Evolutionary conservation across 2,888 invertebrate species (phyloP).

Genomic region (Ophonus ardosiacus): DNA sequence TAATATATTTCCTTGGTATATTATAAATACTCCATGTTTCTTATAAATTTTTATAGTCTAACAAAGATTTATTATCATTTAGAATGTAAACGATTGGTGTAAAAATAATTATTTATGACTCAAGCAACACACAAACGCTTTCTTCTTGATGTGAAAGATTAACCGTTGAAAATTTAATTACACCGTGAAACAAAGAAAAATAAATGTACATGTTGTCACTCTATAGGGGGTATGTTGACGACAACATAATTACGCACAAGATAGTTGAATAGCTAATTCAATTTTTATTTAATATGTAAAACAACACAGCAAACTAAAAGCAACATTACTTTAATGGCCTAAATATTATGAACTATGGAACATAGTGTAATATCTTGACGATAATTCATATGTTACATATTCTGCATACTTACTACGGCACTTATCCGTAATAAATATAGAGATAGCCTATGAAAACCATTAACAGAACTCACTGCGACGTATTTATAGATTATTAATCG

Average conservation of each 20-base stretch:
- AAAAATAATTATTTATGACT: conserved; percentile 18
- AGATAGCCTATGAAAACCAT: background rate
- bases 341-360: conserved; percentile 18
- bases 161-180: conserved; percentile 13
- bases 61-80: background rate
- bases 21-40: background rate
- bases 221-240: conserved; percentile 2
- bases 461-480: conserved; percentile 13
- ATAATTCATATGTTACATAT: background rate
- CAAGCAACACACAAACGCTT: background rate
- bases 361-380: background rate
- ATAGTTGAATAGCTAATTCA: background rate
- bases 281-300: background rate
- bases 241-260: conserved; percentile 21
- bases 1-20: background rate
- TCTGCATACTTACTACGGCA: background rate
- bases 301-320: background rate
- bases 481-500: conserved; percentile 23
- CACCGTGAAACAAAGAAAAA: conserved; percentile 13
- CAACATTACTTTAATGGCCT: background rate
- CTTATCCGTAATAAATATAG: conserved; percentile 15
- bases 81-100: background rate
- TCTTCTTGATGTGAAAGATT: conserved; percentile 5
- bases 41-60: background rate
- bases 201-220: background rate